Base-by-base conservation (phyloP, 2,113 vertebrate species). In the Scytalopus superciliaris region DNA sequence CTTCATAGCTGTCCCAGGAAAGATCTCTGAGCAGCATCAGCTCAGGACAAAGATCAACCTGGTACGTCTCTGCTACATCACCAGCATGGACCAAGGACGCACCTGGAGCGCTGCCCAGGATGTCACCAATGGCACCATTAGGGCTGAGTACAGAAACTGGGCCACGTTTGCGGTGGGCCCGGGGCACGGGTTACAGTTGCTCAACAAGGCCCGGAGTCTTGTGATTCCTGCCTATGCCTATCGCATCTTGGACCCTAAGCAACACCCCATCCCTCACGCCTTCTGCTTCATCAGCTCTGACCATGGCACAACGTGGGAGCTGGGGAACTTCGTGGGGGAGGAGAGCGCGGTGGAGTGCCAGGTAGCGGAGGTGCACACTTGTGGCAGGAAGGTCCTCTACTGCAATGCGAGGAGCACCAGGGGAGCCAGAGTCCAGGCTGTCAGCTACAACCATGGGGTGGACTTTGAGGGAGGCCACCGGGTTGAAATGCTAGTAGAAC, bases 131-230 rank as follows among this genome's bases (percentile, higher is more conserved):
- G 21, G 33, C 0, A 97, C 98, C 88, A 98, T 99, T 8, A 98
- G 98, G 64, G 87, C 76, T 0, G 90, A 95, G 81, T 66, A 96
- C 75, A 44, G 64, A 11, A 97, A 98, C 5, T 99, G 98, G 99
- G 99, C 99, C 84, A 99, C 99, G 0, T 99, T 99, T 12, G 98
- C 98, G 0, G 98, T 99, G 76, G 99, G 99, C 7, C 99, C 99
- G 0, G 99, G 99, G 6, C 99, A 99, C 9, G 98, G 99, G 3
- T 92, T 99, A 64, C 99, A 99, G 83, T 82, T 99, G 91, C 95
- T 75, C 63, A 95, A 98, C 0, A 1, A 49, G 17, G 21, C 95
- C 1, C 97, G 94, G 68, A 98, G 98, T 62, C 97, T 99, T 53
- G 97, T 99, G 91, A 97, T 99, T 67, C 99, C 99, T 3, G 99